phyloP scores from a whole-genome alignment of 2,113 vertebrate genomes.

The Eira barbara region DNA sequence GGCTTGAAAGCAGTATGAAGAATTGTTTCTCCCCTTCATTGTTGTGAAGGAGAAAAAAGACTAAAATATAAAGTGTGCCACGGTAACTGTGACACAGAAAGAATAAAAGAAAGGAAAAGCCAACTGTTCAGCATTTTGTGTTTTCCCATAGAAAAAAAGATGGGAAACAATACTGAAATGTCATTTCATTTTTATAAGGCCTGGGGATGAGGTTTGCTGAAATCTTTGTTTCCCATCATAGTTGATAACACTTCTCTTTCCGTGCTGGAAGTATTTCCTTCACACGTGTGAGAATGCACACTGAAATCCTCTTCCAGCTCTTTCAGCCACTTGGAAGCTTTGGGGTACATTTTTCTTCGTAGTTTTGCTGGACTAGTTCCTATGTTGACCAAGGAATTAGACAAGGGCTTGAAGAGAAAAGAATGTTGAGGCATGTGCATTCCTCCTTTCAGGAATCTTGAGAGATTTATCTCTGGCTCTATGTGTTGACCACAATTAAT shows the following conservation, averaged over 20 bases:
- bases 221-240: neutral
- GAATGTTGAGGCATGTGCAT: neutral
- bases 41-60: neutral
- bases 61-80: neutral
- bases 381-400: neutral
- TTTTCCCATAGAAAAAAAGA: neutral
- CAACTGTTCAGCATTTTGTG: neutral
- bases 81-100: neutral
- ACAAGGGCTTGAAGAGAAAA: neutral
- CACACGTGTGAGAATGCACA: neutral
- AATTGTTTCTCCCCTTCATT: neutral
- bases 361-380: neutral
- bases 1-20: neutral
- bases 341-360: neutral
- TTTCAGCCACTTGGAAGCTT: neutral
- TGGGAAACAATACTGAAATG: neutral
- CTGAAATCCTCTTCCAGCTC: neutral
- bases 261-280: neutral
- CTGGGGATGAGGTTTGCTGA: neutral
- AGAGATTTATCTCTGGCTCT: neutral
- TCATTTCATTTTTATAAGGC: slow-evolving; percentile 5
- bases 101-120: slow-evolving; percentile 33
- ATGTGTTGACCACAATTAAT: neutral
- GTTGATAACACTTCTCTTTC: neutral
- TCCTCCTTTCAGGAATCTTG: neutral